A percentile compares a stretch with the other conserved stretches of the same genome.
phyloP scores from a whole-genome alignment of 2,888 invertebrate species.

The Erebia ligea region DNA sequence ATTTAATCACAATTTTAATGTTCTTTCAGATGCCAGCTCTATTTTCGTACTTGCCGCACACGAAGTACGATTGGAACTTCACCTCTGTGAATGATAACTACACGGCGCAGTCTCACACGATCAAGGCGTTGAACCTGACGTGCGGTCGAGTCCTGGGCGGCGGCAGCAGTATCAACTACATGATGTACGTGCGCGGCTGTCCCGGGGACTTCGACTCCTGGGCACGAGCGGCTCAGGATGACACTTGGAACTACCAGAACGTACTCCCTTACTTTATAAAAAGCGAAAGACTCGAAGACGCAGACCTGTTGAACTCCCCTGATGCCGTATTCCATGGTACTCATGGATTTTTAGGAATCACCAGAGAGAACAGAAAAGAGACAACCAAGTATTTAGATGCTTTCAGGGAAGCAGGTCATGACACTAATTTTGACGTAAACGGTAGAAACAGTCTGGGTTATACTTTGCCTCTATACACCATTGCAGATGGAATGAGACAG shows the following conservation, averaged over 20 bases:
- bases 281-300: conserved; percentile 48
- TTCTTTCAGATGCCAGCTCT: conserved; percentile 49
- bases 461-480: conserved; percentile 64
- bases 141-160: conserved; percentile 60
- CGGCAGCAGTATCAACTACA: conserved; percentile 48
- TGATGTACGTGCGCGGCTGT: conserved; percentile 48
- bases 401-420: conserved; percentile 65
- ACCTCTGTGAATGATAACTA: conserved; percentile 46
- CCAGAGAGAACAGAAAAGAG: conserved; percentile 33
- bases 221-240: conserved; percentile 46
- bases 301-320: conserved; percentile 40
- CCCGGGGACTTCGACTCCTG: conserved; percentile 50
- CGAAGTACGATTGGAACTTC: conserved; percentile 48
- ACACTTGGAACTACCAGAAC: conserved; percentile 51
- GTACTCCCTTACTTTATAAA: conserved; percentile 51
- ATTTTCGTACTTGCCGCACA: conserved; percentile 45
- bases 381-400: conserved; percentile 51
- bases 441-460: conserved; percentile 67
- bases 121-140: conserved; percentile 40
- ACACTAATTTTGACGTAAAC: conserved; percentile 56
- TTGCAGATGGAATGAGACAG: conserved; percentile 63
- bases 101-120: conserved; percentile 41
- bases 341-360: conserved; percentile 46
- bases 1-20: not conserved
- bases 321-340: conserved; percentile 46